Base-by-base conservation (phyloP, 64 coral and sea anemone genomes). In the Porites lutea region DNA sequence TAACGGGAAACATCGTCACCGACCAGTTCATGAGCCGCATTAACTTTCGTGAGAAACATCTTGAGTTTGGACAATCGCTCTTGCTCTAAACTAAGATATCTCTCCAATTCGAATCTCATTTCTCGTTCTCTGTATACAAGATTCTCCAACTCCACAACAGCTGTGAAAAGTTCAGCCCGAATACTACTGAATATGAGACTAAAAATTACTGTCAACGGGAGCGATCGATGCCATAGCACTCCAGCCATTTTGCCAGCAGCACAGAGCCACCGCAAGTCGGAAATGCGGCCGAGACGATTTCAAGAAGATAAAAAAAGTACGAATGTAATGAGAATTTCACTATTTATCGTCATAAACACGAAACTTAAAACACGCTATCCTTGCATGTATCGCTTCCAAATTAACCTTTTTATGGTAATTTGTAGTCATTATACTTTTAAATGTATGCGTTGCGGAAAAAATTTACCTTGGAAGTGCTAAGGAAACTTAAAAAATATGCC, bases 41-140 rank as follows among this genome's bases (percentile, higher is more conserved):
- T 91, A 19, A 98, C 67, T 83, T 82, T 93, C 14, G 65, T 91
- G 12, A 92, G 86, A 50, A 98, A 98, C 27, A 62, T 51, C 77
- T 93, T 93, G n/a, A 98, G 20, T 75, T 65, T 65, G 1, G 52
- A 43, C 19, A 95, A 60, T 11, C 94, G 82, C 2, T 57, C n/a
- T 65, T 95, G 65, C 90, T 98, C 96, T 12, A 60, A 73, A n/a
- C 23, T 49, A 4, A 98, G 79, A 48, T 90, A 98, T 47, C 85
- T 65, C 48, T 93, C 89, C 48, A 98, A 78, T 9, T 67, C 87
- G 13, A 74, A 77, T 52, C 86, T 64, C 78, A 98, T 72, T 16
- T 98, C 96, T 43, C 88, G 75, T 82, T 98, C 96, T 82, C 96
- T 93, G 52, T 90, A 98, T 52, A 98, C 85, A 6, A 98, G 65